These are phyloP conservation scores for Petrocephalus sullivani DNA, from an alignment of 2,797 vertebrate genomes.

Conservation along the genomic window DNA sequence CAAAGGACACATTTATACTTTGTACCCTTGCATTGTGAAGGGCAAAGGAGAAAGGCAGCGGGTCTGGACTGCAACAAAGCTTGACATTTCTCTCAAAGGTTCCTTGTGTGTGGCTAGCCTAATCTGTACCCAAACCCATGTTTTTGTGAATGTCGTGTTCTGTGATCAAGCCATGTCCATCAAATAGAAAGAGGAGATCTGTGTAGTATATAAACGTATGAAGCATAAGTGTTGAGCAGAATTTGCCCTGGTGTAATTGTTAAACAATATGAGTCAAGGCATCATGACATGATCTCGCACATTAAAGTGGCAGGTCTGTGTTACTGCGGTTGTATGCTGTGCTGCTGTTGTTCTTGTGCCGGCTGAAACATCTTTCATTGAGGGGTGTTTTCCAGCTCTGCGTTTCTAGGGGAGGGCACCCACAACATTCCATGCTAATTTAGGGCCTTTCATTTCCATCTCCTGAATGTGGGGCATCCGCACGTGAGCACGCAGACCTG, in stretches of 20 bases:
- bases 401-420: slow-evolving; percentile 5
- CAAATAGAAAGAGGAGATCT: neutral
- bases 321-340: neutral
- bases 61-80: slow-evolving; percentile 54
- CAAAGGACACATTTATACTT: slow-evolving; percentile 51
- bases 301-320: neutral
- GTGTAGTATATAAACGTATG: neutral
- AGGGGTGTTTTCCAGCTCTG: slow-evolving; percentile 46
- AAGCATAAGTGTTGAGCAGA: neutral
- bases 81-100: slow-evolving; percentile 74
- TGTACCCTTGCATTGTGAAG: slow-evolving; percentile 49
- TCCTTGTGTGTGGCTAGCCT: slow-evolving; percentile 57
- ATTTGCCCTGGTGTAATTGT: neutral
- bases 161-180: slow-evolving; percentile 54
- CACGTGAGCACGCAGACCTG: slow-evolving; percentile 55
- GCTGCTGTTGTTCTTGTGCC: neutral
- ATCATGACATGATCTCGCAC: neutral
- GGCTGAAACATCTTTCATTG: slow-evolving; percentile 51
- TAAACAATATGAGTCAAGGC: neutral
- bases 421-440: slow-evolving; percentile 45
- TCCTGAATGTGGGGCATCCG: slow-evolving; percentile 54
- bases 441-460: slow-evolving; percentile 44
- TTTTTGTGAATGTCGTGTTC: slow-evolving; percentile 62
- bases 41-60: slow-evolving; percentile 59
- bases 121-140: slow-evolving; percentile 61